Evolutionary conservation across 2,888 invertebrate species (phyloP).

Genomic region (Hypomecis punctinalis): DNA sequence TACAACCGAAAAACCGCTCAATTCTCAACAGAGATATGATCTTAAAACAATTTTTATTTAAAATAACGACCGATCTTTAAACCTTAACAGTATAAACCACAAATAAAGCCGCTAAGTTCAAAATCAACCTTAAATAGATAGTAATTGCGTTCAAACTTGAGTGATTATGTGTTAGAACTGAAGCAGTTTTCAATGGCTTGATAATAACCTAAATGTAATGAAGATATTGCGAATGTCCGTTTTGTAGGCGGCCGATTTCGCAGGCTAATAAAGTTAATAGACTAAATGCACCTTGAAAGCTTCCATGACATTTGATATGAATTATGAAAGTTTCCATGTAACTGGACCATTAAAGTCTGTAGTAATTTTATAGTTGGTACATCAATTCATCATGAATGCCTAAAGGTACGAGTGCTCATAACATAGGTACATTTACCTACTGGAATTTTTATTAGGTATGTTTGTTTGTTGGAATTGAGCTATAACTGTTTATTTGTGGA

Average conservation of each 20-base stretch:
- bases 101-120: neutral
- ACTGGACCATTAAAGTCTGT: too few relatives aligned
- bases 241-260: constrained; percentile 9
- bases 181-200: constrained; percentile 2
- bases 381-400: too few relatives aligned
- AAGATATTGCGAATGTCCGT: constrained; percentile 10
- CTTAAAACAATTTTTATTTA: constrained; percentile 28
- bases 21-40: constrained; percentile 36
- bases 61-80: constrained; percentile 28
- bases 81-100: constrained; percentile 1
- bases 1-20: constrained; percentile 30
- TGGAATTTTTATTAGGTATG: too few relatives aligned
- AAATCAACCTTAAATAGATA: neutral
- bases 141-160: neutral
- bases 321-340: neutral
- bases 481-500: too few relatives aligned
- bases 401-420: too few relatives aligned
- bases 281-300: neutral
- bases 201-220: constrained; percentile 5
- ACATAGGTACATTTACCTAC: too few relatives aligned
- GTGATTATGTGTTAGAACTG: neutral
- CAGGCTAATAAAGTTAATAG: constrained; percentile 5
- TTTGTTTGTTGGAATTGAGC: too few relatives aligned
- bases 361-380: too few relatives aligned
- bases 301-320: neutral